A percentile compares a stretch with the other conserved stretches of the same genome.
Conservation (phyloP, 2,888 invertebrate species). For the Hemaris fuciformis region DNA sequence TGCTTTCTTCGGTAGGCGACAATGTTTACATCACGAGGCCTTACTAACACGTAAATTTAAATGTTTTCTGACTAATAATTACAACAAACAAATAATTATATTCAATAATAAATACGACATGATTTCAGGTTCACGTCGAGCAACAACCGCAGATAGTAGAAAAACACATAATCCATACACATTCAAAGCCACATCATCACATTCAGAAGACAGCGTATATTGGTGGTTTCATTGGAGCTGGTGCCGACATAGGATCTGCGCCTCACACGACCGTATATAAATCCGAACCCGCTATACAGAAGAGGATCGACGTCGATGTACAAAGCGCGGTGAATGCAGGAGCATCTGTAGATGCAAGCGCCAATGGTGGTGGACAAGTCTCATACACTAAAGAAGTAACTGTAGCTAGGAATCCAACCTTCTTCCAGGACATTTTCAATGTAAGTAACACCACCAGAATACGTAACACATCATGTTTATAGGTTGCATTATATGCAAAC, state of each 20-base stretch:
- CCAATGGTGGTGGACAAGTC: conserved; percentile 34
- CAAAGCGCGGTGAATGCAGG: conserved; percentile 41
- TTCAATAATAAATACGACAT: background rate
- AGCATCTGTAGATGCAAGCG: conserved; percentile 23
- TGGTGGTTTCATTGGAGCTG: conserved; percentile 56
- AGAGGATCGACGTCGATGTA: conserved; percentile 56
- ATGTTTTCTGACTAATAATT: background rate
- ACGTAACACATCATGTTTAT: background rate
- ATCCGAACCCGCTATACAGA: conserved; percentile 48
- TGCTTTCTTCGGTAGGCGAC: background rate
- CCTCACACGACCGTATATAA: conserved; percentile 31
- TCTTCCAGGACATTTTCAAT: conserved; percentile 84
- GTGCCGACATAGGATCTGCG: conserved; percentile 32
- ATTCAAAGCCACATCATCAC: conserved; percentile 60
- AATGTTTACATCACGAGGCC: background rate
- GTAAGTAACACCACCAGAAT: conserved; percentile 73
- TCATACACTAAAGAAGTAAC: conserved; percentile 54
- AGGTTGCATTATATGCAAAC: background rate
- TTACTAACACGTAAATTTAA: background rate
- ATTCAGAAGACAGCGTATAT: conserved; percentile 55
- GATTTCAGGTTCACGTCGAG: conserved; percentile 53
- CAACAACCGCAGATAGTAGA: conserved; percentile 50
- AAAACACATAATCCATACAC: conserved; percentile 51
- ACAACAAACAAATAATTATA: background rate
- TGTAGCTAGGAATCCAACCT: conserved; percentile 59